Conservation (phyloP, 2,888 invertebrate genomes). For the Agelastica alni region DNA sequence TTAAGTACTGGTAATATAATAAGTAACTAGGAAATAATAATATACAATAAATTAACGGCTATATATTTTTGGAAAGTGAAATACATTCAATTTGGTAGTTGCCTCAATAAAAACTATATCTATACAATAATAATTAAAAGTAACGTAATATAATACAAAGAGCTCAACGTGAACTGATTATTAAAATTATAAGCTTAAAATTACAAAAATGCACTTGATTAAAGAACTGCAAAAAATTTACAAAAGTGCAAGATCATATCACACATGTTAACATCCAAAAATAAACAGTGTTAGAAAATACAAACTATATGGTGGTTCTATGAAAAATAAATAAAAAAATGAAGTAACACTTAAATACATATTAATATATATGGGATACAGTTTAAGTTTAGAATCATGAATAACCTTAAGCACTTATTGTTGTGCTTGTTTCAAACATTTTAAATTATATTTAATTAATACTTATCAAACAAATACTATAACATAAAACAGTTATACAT, state of each 20-base stretch:
- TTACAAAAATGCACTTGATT: slow-evolving; percentile 30
- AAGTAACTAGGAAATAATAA: background rate
- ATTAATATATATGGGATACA: too few relatives aligned
- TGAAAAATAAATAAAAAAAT: too few relatives aligned
- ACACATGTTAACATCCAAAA: slow-evolving; percentile 31
- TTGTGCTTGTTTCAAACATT: too few relatives aligned
- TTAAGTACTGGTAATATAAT: too few relatives aligned
- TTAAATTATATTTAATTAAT: too few relatives aligned
- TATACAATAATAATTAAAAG: slow-evolving; percentile 47
- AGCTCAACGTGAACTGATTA: slow-evolving; percentile 35
- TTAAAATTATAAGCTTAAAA: slow-evolving; percentile 12
- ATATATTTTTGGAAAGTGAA: slow-evolving; percentile 49
- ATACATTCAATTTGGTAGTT: slow-evolving; percentile 55
- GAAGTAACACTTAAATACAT: too few relatives aligned
- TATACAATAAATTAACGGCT: slow-evolving; percentile 41
- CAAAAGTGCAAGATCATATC: slow-evolving; percentile 32
- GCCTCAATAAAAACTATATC: slow-evolving; percentile 51
- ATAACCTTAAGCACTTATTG: too few relatives aligned
- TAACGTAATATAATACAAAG: slow-evolving; percentile 37
- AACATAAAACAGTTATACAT: too few relatives aligned
- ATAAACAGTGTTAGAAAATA: slow-evolving; percentile 26
- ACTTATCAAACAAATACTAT: too few relatives aligned
- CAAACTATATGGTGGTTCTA: background rate
- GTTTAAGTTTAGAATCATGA: too few relatives aligned
- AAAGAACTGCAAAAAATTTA: slow-evolving; percentile 30